These are phyloP conservation scores for Sylvilagus bachmani DNA, from an alignment of 2,113 vertebrate genomes.

Conservation along the genomic window DNA sequence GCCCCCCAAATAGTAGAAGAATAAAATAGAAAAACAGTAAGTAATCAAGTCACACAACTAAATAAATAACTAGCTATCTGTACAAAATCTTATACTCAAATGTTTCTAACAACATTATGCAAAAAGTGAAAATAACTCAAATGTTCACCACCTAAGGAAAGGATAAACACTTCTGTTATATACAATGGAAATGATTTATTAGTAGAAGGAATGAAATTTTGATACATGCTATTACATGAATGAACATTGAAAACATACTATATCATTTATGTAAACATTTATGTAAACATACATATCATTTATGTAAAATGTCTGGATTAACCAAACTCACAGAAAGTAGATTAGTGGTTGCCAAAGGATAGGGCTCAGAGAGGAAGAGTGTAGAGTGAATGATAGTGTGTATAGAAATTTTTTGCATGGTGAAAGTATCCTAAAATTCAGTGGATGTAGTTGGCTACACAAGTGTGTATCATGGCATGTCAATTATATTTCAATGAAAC, in stretches of 20 bases:
- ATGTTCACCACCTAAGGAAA: background rate
- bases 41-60: background rate
- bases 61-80: background rate
- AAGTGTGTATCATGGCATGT: background rate
- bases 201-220: background rate
- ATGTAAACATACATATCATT: no score
- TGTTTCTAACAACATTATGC: background rate
- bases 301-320: background rate
- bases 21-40: background rate
- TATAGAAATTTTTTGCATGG: background rate
- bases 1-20: background rate
- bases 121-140: background rate
- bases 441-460: background rate
- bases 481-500: constrained; percentile 1
- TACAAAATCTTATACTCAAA: background rate
- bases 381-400: background rate
- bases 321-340: background rate
- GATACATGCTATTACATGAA: background rate
- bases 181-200: background rate
- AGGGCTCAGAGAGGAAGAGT: background rate
- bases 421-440: background rate
- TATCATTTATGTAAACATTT: no score
- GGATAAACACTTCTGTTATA: background rate
- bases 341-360: background rate
- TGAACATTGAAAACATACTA: background rate